Evolutionary conservation across 1,140 invertebrate genomes (phyloP), one percentile per base, ranked within the genome.

Genomic region (Euura lappo): DNA sequence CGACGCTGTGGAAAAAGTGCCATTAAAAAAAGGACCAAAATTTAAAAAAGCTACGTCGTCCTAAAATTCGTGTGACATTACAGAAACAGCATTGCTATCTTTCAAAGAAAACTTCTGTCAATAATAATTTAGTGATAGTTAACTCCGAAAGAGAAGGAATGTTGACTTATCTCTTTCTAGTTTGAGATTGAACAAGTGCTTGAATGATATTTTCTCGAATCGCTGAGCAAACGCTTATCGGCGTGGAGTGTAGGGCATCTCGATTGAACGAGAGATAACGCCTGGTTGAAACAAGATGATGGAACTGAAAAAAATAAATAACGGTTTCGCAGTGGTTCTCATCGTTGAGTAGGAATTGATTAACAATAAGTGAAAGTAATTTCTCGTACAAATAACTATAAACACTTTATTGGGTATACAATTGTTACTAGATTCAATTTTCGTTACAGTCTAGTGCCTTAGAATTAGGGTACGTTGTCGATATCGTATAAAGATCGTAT

Each of bases 391-490:
- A 73, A 69, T 66, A 73, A 73, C 68, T 73, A 69, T 73, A 68
- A 69, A 73, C 69, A 73, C 67, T 73, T 73, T 73, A 73, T 73
- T 73, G 66, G 46, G 67, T 7, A 60, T 60, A 60, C 51, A 60
- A 60, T 60, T n/a, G 51, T 60, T 11, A 28, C 28, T 28, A 28
- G 28, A 28, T 28, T 51, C 47, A 60, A 11, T 11, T 11, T n/a
- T 60, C 51, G 51, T 60, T 60, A 60, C 51, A 60, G 51, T n/a
- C 8, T 60, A 60, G 28, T 6, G 6, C 13, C 10, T 5, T 60
- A 60, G 0, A 60, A 5, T 60, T 11, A 60, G 3, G 13, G 13
- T 60, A 51, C 47, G 28, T 28, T 51, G 11, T 8, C n/a, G 11
- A 51, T 51, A 51, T 8, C 11, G 11, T 28, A 51, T 51, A 51